phyloP scores from a whole-genome alignment of 2,113 vertebrate species.

The Terrapene triunguis region DNA sequence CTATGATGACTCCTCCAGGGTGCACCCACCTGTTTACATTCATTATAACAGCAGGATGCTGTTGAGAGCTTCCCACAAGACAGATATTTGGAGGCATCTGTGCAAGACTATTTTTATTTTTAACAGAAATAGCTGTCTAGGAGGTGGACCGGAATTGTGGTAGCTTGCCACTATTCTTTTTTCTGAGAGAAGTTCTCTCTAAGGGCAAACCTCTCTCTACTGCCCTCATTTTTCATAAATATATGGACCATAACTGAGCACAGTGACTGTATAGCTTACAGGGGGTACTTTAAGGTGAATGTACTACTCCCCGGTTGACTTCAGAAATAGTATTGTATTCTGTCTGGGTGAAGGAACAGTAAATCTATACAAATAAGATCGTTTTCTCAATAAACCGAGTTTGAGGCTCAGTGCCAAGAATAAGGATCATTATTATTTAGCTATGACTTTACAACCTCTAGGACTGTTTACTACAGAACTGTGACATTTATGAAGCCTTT shows the following conservation, averaged over 20 bases:
- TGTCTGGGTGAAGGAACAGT: not conserved
- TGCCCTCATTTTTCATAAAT: not conserved
- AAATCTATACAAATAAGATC: constrained; percentile 19
- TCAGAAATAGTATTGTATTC: constrained; percentile 1
- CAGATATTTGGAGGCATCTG: not conserved
- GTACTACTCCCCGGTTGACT: not conserved
- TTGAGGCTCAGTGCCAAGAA: not conserved
- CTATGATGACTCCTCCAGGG: not conserved
- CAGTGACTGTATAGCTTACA: not conserved
- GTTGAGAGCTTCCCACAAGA: constrained; percentile 1
- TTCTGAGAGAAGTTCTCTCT: not conserved
- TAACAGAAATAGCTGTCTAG: not conserved
- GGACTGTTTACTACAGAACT: constrained; percentile 32
- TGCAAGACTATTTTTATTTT: not conserved
- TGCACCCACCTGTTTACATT: not conserved
- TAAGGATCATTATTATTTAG: constrained; percentile 16
- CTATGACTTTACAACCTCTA: constrained; percentile 27
- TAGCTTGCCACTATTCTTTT: not conserved
- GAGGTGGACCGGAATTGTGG: not conserved
- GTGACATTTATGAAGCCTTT: constrained; percentile 57
- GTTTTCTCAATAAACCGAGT: not conserved
- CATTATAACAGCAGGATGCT: not conserved
- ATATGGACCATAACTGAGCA: not conserved
- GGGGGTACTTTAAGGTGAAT: not conserved
- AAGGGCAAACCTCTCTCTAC: not conserved